Conservation (phyloP, 2,113 vertebrate species). For the Serilophus lunatus region DNA sequence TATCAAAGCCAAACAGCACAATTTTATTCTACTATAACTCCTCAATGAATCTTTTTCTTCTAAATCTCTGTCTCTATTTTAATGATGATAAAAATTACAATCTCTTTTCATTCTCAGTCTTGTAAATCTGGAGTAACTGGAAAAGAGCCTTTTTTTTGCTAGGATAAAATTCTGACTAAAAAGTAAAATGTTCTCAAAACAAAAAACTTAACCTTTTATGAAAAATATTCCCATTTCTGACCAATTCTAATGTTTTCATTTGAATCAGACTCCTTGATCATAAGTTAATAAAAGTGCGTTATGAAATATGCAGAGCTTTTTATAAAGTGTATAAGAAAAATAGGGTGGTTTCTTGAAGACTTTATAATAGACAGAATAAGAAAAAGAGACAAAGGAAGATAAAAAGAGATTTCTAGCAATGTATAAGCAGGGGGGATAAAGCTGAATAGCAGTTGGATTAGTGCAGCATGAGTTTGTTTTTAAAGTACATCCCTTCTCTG, state of each 20-base stretch:
- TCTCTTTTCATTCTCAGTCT: background rate
- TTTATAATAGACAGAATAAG: background rate
- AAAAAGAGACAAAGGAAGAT: constrained; percentile 9
- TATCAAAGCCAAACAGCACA: background rate
- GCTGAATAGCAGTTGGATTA: background rate
- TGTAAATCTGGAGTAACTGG: constrained; percentile 2
- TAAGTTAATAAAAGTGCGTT: background rate
- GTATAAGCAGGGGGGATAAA: background rate
- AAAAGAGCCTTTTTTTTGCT: background rate
- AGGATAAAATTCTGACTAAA: background rate
- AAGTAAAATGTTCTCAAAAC: background rate
- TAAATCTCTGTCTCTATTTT: background rate
- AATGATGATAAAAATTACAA: background rate
- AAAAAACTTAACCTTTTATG: background rate
- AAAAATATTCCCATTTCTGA: background rate
- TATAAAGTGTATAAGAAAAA: constrained; percentile 9
- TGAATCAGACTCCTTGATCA: constrained; percentile 11
- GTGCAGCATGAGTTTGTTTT: constrained; percentile 40
- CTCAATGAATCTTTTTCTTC: background rate
- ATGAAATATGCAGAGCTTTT: background rate
- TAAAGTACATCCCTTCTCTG: constrained; percentile 8
- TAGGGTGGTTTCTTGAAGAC: background rate
- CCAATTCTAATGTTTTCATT: background rate
- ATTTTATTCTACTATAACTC: background rate
- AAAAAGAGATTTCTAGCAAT: constrained; percentile 13